A percentile compares a stretch with the other conserved stretches of the same genome.
Evolutionary conservation across 92 coral and sea anemone genomes (phyloP).

Genomic region (Zoanthus solanderi): DNA sequence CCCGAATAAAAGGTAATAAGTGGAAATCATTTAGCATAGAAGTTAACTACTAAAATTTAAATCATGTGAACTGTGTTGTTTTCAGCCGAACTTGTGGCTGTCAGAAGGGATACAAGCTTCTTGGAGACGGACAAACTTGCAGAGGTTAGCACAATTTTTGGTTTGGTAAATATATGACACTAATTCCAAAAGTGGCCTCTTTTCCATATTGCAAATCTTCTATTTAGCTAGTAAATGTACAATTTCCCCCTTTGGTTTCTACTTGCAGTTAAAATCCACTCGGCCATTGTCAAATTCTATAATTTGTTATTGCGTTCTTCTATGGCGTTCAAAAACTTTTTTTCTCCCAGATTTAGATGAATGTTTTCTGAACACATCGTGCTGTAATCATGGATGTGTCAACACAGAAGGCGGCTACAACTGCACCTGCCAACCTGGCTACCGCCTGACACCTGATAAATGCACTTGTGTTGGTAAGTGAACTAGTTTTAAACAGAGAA

Average conservation of each 20-base stretch:
- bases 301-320: background rate
- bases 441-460: slow-evolving; percentile 67
- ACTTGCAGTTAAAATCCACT: background rate
- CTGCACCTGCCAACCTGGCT: slow-evolving; percentile 87
- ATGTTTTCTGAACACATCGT: slow-evolving; percentile 81
- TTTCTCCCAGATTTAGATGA: slow-evolving; percentile 81
- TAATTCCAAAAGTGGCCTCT: background rate
- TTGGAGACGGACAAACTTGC: slow-evolving; percentile 79
- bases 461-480: slow-evolving; percentile 93
- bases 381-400: slow-evolving; percentile 89
- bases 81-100: slow-evolving; percentile 90
- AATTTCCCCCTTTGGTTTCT: no score
- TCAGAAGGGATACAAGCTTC: slow-evolving; percentile 75
- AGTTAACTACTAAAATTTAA: no score
- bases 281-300: background rate
- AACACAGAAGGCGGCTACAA: slow-evolving; percentile 91
- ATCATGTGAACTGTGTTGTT: background rate
- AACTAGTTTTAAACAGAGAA: background rate
- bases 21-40: no score
- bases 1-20: no score
- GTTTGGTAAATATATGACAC: background rate
- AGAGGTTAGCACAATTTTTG: slow-evolving; percentile 61
- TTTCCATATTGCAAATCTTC: no score
- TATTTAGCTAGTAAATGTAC: no score
- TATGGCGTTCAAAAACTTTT: background rate